These are phyloP conservation scores for Vireo altiloquus DNA, from an alignment of 2,113 vertebrate genomes.

Conservation along the genomic window DNA sequence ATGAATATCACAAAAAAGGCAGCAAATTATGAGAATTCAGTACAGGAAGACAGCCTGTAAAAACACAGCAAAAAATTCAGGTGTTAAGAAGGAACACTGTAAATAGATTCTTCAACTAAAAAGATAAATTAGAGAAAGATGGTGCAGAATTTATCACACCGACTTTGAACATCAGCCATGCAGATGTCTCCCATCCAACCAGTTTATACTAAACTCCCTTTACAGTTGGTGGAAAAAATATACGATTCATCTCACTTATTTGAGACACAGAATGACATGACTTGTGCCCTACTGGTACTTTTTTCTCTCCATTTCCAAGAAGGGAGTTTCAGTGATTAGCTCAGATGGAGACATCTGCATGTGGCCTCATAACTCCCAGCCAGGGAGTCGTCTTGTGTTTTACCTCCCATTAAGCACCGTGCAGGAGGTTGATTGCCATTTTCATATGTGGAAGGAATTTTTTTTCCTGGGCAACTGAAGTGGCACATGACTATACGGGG, in stretches of 20 bases:
- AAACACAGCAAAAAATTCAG: neutral
- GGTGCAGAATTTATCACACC: neutral
- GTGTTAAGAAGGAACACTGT: neutral
- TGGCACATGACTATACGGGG: neutral
- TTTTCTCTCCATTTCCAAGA: constrained; percentile 36
- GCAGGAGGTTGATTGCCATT: constrained; percentile 58
- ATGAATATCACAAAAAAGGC: neutral
- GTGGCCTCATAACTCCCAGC: constrained; percentile 43
- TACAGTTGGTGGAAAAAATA: neutral
- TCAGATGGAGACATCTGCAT: constrained; percentile 55
- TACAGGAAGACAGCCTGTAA: neutral
- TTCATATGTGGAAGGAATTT: constrained; percentile 38
- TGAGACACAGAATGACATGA: neutral
- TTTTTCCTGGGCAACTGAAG: constrained; percentile 26
- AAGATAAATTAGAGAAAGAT: neutral
- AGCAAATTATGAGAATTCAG: neutral
- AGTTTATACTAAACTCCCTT: neutral
- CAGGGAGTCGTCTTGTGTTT: constrained; percentile 51
- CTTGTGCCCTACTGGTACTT: constrained; percentile 3
- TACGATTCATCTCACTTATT: neutral
- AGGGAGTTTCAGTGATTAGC: constrained; percentile 56
- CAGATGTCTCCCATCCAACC: neutral
- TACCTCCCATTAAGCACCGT: constrained; percentile 63
- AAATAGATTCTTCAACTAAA: neutral
- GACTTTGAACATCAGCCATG: neutral